These are phyloP conservation scores for Syrista parreyssii DNA, from an alignment of 2,888 invertebrate species.

Conservation along the genomic window DNA sequence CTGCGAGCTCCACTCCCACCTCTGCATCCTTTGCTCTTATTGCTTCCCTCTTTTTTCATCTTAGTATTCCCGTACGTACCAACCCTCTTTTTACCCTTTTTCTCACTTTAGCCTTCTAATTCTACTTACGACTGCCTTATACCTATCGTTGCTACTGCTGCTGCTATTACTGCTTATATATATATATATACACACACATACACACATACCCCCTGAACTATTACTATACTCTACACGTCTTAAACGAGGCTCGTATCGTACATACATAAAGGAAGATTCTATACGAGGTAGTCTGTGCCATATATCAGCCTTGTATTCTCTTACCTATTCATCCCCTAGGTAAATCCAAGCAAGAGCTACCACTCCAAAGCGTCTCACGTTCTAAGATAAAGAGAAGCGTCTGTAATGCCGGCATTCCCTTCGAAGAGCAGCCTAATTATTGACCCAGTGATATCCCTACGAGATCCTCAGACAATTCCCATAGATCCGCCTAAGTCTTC, in stretches of 20 bases:
- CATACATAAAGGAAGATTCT: neutral
- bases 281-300: neutral
- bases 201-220: neutral
- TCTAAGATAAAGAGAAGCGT: neutral
- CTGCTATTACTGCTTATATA: neutral
- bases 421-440: slow-evolving; percentile 54
- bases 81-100: neutral
- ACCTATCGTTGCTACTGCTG: neutral
- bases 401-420: neutral
- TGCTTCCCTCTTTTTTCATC: neutral
- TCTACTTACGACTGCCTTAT: neutral
- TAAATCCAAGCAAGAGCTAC: neutral
- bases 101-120: neutral
- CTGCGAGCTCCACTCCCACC: slow-evolving; percentile 29
- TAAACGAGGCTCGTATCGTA: neutral
- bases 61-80: neutral
- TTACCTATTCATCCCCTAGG: neutral
- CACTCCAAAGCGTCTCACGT: neutral
- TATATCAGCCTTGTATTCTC: neutral
- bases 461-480: neutral
- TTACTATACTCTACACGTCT: neutral
- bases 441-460: slow-evolving; percentile 39
- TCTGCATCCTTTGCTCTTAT: neutral
- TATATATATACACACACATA: too few species aligned
- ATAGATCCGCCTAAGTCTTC: neutral